These are phyloP conservation scores for Apostichopus japonicus DNA, from an alignment of 35 echinoderm and acorn worm genomes.

Conservation along the genomic window DNA sequence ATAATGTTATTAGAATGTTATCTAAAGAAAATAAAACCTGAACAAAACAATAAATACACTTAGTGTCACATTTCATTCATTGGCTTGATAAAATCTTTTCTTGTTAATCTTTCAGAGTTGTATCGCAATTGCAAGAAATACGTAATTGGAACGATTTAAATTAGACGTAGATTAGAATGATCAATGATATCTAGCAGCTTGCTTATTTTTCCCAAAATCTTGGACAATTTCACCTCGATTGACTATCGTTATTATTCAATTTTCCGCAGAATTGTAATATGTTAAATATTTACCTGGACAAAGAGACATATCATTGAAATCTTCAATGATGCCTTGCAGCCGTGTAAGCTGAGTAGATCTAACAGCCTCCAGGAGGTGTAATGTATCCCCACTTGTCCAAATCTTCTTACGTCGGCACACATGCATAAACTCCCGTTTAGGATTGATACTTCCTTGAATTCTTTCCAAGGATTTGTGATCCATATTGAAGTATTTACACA, in stretches of 20 bases:
- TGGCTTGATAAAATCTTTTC: too few species aligned
- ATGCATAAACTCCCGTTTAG: not conserved
- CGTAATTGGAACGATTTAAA: too few species aligned
- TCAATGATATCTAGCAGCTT: too few species aligned
- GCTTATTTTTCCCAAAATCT: too few species aligned
- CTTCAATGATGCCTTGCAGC: not conserved
- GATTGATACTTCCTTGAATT: not conserved
- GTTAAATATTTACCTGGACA: not conserved
- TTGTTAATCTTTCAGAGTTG: too few species aligned
- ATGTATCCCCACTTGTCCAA: not conserved
- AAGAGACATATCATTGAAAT: slow-evolving; percentile 13
- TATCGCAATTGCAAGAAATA: too few species aligned
- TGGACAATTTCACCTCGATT: not conserved
- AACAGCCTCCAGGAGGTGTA: not conserved
- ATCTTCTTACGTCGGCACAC: not conserved
- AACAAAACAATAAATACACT: not conserved
- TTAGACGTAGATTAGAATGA: too few species aligned
- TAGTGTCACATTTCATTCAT: too few species aligned
- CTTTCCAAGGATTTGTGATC: not conserved
- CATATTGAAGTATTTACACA: not conserved
- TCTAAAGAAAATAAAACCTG: too few species aligned
- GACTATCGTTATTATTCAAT: not conserved
- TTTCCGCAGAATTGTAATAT: not conserved
- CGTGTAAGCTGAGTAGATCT: not conserved
- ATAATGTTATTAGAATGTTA: too few species aligned